Conservation (phyloP, 2,797 vertebrate species). For the Sebastes variabilis region DNA sequence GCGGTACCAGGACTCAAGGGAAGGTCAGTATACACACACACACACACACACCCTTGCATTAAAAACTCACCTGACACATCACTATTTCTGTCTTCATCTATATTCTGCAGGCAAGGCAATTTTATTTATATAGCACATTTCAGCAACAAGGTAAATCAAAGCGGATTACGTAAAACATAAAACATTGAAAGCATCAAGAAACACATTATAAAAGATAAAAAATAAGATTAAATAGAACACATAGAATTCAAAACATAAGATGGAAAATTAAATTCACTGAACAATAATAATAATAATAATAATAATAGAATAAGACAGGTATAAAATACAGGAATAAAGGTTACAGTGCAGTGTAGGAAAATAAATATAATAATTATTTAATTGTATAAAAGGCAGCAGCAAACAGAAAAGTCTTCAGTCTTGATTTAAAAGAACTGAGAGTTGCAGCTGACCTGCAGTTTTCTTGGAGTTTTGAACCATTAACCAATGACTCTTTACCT, state of each 20-base stretch:
- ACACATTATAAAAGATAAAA: background rate
- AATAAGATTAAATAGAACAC: no score
- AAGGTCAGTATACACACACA: constrained; percentile 50
- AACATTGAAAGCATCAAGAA: background rate
- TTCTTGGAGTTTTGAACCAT: background rate
- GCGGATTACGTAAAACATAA: background rate
- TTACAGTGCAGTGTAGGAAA: background rate
- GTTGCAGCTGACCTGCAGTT: background rate
- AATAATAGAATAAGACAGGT: background rate
- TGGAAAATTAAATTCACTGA: no score
- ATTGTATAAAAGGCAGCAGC: background rate
- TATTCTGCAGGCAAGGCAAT: background rate
- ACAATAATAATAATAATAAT: no score
- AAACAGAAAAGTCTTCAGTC: background rate
- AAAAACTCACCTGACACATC: background rate
- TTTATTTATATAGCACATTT: background rate
- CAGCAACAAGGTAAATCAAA: background rate
- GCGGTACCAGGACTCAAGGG: constrained; percentile 93
- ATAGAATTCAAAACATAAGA: background rate
- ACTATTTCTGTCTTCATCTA: background rate
- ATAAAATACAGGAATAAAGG: background rate
- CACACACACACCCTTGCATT: background rate
- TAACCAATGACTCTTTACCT: background rate
- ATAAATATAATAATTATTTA: background rate
- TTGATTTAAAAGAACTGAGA: background rate